These are phyloP conservation scores for Blomia tropicalis DNA, from an alignment of 2,888 invertebrate genomes.

Conservation along the genomic window DNA sequence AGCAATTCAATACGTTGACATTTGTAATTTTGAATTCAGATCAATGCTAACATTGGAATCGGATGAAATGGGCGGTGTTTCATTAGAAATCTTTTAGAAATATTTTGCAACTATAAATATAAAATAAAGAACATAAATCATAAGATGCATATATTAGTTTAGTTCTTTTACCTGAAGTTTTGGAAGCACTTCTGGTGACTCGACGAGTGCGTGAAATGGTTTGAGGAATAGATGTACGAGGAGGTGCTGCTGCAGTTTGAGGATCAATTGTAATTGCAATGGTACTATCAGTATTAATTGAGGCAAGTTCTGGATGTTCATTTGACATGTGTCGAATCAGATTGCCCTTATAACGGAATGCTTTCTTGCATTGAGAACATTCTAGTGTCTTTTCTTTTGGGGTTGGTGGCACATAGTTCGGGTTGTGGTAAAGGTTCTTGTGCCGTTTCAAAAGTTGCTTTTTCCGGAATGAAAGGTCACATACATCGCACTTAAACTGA, in stretches of 20 bases:
- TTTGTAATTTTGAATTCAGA: slow-evolving; percentile 26
- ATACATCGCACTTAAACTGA: slow-evolving; percentile 52
- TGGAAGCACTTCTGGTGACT: slow-evolving; percentile 5
- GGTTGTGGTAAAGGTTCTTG: slow-evolving; percentile 79
- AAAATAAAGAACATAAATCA: not conserved
- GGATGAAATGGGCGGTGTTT: slow-evolving; percentile 12
- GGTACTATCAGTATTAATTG: not conserved
- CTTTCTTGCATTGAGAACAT: slow-evolving; percentile 53
- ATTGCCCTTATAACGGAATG: slow-evolving; percentile 66
- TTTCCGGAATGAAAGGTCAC: slow-evolving; percentile 65
- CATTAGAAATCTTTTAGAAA: not conserved
- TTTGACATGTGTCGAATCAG: slow-evolving; percentile 76
- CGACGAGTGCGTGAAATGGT: not conserved
- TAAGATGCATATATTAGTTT: too few relatives aligned
- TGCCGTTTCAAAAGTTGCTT: slow-evolving; percentile 78
- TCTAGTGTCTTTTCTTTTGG: slow-evolving; percentile 77
- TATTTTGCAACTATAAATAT: not conserved
- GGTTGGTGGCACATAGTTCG: slow-evolving; percentile 65
- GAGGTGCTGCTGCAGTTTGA: slow-evolving; percentile 10
- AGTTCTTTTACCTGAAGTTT: not conserved
- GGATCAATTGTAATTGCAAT: slow-evolving; percentile 23
- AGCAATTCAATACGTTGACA: slow-evolving; percentile 30
- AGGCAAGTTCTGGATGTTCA: slow-evolving; percentile 64
- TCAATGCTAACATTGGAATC: slow-evolving; percentile 14
- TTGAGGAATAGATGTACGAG: not conserved